phyloP scores from a whole-genome alignment of 2,888 invertebrate species.

The Osmoderma eremita region DNA sequence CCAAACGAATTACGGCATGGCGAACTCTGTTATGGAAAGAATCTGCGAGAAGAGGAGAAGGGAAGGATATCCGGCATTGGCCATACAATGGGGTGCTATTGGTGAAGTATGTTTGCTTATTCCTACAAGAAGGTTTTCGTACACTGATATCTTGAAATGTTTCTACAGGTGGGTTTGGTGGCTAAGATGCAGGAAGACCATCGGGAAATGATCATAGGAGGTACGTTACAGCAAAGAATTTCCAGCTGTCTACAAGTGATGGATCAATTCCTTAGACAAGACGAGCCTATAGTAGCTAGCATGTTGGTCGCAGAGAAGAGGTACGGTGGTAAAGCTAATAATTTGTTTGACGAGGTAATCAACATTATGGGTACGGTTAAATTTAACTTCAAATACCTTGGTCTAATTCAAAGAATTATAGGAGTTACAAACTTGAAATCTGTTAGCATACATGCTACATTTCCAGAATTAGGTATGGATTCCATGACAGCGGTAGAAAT shows the following conservation, averaged over 20 bases:
- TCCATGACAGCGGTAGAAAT: conserved; percentile 98
- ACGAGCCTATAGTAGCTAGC: conserved; percentile 76
- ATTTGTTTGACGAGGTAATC: conserved; percentile 78
- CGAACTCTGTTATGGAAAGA: conserved; percentile 91
- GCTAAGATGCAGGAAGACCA: conserved; percentile 62
- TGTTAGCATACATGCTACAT: conserved; percentile 74
- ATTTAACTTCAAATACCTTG: no score
- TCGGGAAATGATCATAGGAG: conserved; percentile 60
- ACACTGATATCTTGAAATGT: background rate
- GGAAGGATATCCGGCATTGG: conserved; percentile 80
- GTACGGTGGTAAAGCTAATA: conserved; percentile 70
- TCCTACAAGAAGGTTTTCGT: no score
- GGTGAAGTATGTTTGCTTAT: background rate
- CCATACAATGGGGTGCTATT: conserved; percentile 84
- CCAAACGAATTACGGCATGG: conserved; percentile 90
- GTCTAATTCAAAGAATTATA: background rate
- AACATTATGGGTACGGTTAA: conserved; percentile 65
- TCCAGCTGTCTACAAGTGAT: conserved; percentile 71
- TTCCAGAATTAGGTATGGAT: conserved; percentile 95
- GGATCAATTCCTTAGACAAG: conserved; percentile 76
- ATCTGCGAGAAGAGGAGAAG: conserved; percentile 79
- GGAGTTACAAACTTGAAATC: conserved; percentile 63
- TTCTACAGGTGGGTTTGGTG: conserved; percentile 71
- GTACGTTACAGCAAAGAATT: conserved; percentile 76
- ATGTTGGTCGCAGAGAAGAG: conserved; percentile 90